Conservation (phyloP, 92 coral and sea anemone species). For the Bergia puertoricense region DNA sequence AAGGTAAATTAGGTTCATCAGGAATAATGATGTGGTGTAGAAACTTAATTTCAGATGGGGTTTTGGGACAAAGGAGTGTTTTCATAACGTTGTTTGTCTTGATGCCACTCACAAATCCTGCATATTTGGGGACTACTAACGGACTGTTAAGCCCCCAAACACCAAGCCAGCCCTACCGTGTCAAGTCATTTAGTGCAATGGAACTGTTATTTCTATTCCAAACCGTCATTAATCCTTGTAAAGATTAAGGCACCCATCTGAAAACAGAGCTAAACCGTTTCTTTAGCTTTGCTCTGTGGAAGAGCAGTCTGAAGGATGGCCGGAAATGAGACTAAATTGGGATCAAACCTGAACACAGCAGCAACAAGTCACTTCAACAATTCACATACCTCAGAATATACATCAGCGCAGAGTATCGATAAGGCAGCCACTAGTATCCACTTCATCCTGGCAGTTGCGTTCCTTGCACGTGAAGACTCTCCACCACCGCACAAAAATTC, state of each 20-base stretch:
- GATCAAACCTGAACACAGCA: slow-evolving; percentile 10
- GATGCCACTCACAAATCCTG: not conserved
- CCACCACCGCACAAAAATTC: not conserved
- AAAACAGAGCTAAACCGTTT: not conserved
- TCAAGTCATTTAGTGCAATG: not conserved
- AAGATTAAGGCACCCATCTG: not conserved
- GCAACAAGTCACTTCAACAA: not conserved
- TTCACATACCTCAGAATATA: slow-evolving; percentile 35
- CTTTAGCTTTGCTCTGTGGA: not conserved
- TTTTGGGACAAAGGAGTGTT: not conserved
- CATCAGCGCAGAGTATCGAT: slow-evolving; percentile 20
- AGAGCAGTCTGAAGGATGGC: slow-evolving; percentile 12
- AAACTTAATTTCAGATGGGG: not conserved
- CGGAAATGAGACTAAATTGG: slow-evolving; percentile 23
- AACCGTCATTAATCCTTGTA: not conserved
- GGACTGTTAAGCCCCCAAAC: not conserved
- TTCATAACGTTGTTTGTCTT: slow-evolving; percentile 21
- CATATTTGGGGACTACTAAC: not conserved
- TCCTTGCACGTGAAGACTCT: not conserved
- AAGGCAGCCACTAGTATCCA: slow-evolving; percentile 1
- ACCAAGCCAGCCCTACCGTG: not conserved
- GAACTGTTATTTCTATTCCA: not conserved
- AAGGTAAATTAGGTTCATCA: not conserved
- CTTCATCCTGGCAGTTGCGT: not conserved
- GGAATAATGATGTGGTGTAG: not conserved